Evolutionary conservation across 2,797 vertebrate genomes (phyloP).

Genomic region (Manis pentadactyla): DNA sequence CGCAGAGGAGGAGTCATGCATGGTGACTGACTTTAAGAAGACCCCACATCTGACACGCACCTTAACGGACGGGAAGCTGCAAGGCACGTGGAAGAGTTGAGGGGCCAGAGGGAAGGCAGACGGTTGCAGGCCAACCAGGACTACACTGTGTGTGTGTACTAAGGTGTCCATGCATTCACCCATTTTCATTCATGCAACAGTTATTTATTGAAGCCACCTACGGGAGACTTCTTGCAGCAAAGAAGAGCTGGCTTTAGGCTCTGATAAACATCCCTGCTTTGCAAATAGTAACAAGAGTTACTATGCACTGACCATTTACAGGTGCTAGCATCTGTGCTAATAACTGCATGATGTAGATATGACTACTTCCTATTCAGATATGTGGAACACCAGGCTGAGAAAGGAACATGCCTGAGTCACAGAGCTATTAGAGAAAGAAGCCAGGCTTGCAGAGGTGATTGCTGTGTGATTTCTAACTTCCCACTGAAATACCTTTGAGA

Average conservation of each 20-base stretch:
- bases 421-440: not conserved
- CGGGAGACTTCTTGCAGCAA: not conserved
- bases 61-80: not conserved
- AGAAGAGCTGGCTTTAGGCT: no score
- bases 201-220: not conserved
- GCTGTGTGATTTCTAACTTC: not conserved
- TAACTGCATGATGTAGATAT: accelerated
- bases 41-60: no score
- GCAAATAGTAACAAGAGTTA: not conserved
- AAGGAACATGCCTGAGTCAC: accelerated
- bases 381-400: not conserved
- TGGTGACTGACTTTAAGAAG: not conserved
- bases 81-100: not conserved
- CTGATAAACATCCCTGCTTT: not conserved
- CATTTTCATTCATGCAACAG: not conserved
- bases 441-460: no score
- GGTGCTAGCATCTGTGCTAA: no score
- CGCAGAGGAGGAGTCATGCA: not conserved
- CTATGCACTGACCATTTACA: not conserved
- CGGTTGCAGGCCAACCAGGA: accelerated
- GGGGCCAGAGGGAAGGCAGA: not conserved
- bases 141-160: not conserved
- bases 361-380: not conserved
- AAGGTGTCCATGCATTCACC: not conserved
- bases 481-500: not conserved